Conservation (phyloP, 2,113 vertebrate species). For the Hystrix cristata region DNA sequence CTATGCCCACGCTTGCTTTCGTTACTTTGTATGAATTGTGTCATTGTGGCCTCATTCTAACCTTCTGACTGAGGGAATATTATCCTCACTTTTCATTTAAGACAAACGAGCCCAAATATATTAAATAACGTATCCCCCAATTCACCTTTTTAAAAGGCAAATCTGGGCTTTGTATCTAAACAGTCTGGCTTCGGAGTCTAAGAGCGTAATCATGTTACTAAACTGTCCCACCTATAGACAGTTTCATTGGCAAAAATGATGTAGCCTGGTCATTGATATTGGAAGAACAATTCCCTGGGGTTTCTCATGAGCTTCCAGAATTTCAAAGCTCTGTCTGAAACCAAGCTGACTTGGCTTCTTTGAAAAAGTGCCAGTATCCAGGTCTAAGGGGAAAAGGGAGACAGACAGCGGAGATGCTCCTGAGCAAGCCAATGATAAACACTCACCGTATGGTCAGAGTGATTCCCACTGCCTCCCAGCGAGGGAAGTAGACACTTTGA, state of each 20-base stretch:
- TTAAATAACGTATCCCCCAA: background rate
- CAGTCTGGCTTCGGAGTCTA: background rate
- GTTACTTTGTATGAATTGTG: background rate
- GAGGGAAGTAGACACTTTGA: conserved; percentile 87
- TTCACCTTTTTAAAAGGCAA: conserved; percentile 24
- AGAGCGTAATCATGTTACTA: conserved; percentile 35
- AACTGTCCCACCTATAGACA: background rate
- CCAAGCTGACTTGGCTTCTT: conserved; percentile 42
- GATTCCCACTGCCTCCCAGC: conserved; percentile 83
- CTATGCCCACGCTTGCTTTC: background rate
- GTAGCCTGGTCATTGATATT: background rate
- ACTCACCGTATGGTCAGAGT: conserved; percentile 87
- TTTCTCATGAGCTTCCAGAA: conserved; percentile 14
- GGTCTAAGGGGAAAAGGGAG: conserved; percentile 73
- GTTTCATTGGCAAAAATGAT: background rate
- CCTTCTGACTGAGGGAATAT: conserved; percentile 8
- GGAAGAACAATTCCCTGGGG: background rate
- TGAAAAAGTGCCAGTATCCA: conserved; percentile 53
- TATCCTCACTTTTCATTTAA: conserved; percentile 26
- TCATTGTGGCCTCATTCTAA: background rate
- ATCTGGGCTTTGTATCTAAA: background rate
- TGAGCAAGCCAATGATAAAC: conserved; percentile 83
- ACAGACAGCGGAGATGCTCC: conserved; percentile 83
- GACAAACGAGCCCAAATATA: background rate
- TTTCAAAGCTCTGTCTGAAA: conserved; percentile 60